A percentile compares a stretch with the other conserved stretches of the same genome.
Conservation (phyloP, 1,140 invertebrate genomes). For the Ridgeia piscesae region DNA sequence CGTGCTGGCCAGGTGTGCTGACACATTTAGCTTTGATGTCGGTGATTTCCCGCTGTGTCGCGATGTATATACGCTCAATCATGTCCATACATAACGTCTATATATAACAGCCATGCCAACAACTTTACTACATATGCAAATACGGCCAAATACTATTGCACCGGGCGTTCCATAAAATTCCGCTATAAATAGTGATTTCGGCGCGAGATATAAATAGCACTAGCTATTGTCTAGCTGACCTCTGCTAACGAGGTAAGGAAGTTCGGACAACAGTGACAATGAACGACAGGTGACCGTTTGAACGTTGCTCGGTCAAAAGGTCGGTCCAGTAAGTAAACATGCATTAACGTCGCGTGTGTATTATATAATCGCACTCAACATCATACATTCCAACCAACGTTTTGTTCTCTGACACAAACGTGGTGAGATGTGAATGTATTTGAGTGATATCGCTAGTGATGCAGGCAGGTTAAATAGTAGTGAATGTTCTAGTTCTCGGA, state of each 20-base stretch:
- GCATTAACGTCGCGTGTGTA: not conserved
- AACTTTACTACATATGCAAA: not conserved
- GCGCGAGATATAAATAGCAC: not conserved
- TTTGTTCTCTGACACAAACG: not conserved
- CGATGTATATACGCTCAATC: not conserved
- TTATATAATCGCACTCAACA: not conserved
- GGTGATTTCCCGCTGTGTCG: not conserved
- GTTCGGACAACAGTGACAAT: not conserved
- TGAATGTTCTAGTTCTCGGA: not conserved
- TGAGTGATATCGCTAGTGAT: not conserved
- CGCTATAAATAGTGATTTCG: not conserved
- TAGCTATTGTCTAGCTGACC: not conserved
- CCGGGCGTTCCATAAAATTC: not conserved
- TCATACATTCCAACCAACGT: not conserved
- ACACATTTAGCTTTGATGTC: not conserved
- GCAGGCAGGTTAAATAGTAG: not conserved
- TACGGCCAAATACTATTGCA: not conserved
- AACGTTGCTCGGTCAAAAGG: not conserved
- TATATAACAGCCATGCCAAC: not conserved
- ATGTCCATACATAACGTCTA: not conserved
- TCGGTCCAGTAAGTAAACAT: not conserved
- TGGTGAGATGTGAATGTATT: not conserved
- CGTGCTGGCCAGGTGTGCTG: not conserved
- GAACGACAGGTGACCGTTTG: not conserved
- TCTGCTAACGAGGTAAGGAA: not conserved